phyloP scores from a whole-genome alignment of 2,888 invertebrate genomes.

The Gnatocerus cornutus region DNA sequence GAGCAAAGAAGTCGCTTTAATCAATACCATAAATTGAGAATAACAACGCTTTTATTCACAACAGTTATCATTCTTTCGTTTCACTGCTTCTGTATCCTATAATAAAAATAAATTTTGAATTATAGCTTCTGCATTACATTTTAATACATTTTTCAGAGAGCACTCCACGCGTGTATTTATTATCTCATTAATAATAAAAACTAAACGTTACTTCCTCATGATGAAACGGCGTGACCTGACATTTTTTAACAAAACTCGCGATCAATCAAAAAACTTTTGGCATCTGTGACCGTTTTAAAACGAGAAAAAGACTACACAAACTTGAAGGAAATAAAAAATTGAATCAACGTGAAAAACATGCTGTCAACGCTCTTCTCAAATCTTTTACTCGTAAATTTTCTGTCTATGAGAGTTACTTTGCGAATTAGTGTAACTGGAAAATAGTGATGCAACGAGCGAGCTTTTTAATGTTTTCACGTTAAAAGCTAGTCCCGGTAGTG shows the following conservation, averaged over 20 bases:
- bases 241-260: constrained; percentile 27
- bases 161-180: constrained; percentile 3
- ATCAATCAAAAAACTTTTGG: constrained; percentile 27
- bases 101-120: neutral
- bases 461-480: neutral
- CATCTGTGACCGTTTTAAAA: constrained; percentile 33
- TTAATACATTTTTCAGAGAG: neutral
- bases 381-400: constrained; percentile 1
- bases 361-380: constrained; percentile 7
- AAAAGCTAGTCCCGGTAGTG: too few relatives aligned
- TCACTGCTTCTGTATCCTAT: too few relatives aligned
- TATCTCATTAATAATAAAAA: constrained; percentile 6
- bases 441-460: neutral
- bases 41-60: too few relatives aligned
- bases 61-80: too few relatives aligned
- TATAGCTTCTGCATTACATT: neutral
- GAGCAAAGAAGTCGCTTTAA: too few relatives aligned
- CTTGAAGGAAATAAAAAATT: constrained; percentile 16
- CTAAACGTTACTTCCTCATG: constrained; percentile 11
- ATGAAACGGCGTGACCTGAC: constrained; percentile 20
- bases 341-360: constrained; percentile 22
- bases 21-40: too few relatives aligned
- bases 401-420: neutral
- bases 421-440: neutral
- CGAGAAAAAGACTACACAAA: constrained; percentile 13